Evolutionary conservation across 2,797 vertebrate species (phyloP).

Genomic region (Myotis pilosus): DNA sequence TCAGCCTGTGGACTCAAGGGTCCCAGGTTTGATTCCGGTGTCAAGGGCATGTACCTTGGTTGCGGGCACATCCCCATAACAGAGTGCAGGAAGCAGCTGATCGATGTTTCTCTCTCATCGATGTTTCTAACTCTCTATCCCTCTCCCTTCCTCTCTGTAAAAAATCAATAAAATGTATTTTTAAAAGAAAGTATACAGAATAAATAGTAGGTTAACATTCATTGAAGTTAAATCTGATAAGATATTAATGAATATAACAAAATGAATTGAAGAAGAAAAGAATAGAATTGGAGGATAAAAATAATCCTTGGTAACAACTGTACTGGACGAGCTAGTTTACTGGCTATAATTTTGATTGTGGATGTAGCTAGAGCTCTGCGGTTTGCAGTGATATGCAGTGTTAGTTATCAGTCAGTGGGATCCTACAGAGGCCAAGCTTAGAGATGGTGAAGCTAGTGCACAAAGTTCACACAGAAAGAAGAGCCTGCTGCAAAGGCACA

Average conservation of each 20-base stretch:
- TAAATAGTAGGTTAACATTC: neutral
- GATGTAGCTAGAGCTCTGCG: neutral
- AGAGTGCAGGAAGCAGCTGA: too few relatives aligned
- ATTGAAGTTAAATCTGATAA: constrained; percentile 3
- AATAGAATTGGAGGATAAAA: constrained; percentile 10
- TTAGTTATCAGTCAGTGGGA: neutral
- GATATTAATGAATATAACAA: neutral
- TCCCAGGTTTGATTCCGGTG: too few relatives aligned
- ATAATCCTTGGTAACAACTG: neutral
- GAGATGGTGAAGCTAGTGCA: neutral
- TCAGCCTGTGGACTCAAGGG: too few relatives aligned
- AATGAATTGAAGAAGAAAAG: neutral
- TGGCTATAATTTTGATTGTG: neutral
- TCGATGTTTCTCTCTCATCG: too few relatives aligned
- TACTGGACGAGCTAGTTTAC: neutral
- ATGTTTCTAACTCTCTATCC: too few relatives aligned
- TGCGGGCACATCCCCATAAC: too few relatives aligned
- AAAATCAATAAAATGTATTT: too few relatives aligned
- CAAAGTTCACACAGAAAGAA: neutral
- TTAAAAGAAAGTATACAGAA: neutral
- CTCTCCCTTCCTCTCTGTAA: too few relatives aligned
- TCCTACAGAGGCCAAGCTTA: neutral
- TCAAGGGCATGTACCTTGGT: too few relatives aligned
- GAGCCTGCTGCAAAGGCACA: neutral
- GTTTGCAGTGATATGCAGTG: neutral